Evolutionary conservation across 2,113 vertebrate species (phyloP), one percentile per base, ranked within the genome.

Genomic region (Chrysemys picta): DNA sequence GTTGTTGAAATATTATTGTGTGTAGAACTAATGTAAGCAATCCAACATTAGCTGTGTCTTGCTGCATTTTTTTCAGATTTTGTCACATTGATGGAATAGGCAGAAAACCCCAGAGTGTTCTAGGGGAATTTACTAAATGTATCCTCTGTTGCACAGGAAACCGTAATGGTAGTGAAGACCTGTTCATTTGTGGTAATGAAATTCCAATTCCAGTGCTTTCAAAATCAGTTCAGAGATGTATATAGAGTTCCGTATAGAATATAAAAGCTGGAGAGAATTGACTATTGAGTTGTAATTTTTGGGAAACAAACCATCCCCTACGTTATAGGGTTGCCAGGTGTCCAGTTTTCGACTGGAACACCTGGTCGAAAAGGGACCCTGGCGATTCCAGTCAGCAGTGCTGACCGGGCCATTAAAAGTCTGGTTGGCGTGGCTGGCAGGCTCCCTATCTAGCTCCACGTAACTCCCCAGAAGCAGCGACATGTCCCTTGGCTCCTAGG

Each of bases 111-210:
- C 10, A 91, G 79, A 2, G 25, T 45, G 19, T 14, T 27, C 35
- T 72, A 72, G 52, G 62, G 45, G 57, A 87, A 79, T 29, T 5
- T 89, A 65, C 0, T 47, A 65, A 47, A 7, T 6, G 13, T 79
- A 91, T n/a, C 24, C 21, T n/a, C n/a, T 90, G 24, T 89, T 96
- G 25, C 53, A 21, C 16, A 49, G 89, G 45, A 92, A 89, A 92
- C 94, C 22, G 57, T 24, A 57, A 53, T 88, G 56, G 91, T 95
- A 52, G 82, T 94, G 65, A 97, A 89, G 42, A 81, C 52, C 35
- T 93, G 27, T 78, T 95, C 88, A 16, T 87, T 88, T 96, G 87
- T 86, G 92, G 8, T 93, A 89, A 91, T 84, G 84, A 82, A 96
- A 93, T 91, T 87, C 27, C 3, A 1, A 29, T 5, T 0, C 0